Conservation (phyloP, 2,797 vertebrate species). For the Chromobotia macracanthus region DNA sequence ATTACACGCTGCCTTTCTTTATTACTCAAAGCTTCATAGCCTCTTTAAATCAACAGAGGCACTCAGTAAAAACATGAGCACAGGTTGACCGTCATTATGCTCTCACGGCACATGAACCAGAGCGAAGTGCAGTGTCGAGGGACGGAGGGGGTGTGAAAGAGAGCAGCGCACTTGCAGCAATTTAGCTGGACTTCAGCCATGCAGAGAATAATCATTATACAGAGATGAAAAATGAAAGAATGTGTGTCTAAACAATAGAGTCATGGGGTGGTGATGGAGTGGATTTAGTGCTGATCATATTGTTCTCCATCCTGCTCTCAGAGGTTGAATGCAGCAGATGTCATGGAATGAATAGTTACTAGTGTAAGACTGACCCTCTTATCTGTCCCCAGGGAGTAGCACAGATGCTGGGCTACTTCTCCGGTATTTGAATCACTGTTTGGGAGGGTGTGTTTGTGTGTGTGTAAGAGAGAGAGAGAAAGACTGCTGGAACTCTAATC, state of each 20-base stretch:
- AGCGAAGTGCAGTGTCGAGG: neutral
- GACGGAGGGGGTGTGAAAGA: slow-evolving; percentile 4
- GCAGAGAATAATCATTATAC: slow-evolving; percentile 32
- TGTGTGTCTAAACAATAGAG: slow-evolving; percentile 43
- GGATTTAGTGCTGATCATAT: slow-evolving; percentile 68
- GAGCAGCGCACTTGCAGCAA: slow-evolving; percentile 26
- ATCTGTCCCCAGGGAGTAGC: slow-evolving; percentile 69
- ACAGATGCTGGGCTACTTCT: slow-evolving; percentile 71
- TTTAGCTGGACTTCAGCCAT: slow-evolving; percentile 44
- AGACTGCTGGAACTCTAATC: slow-evolving; percentile 65
- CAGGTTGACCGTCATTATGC: slow-evolving; percentile 10
- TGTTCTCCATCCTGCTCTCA: slow-evolving; percentile 68
- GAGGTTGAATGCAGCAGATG: slow-evolving; percentile 73
- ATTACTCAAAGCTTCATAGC: neutral
- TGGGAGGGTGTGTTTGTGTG: slow-evolving; percentile 14
- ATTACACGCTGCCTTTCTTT: neutral
- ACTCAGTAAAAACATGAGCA: neutral
- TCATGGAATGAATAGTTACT: slow-evolving; percentile 73
- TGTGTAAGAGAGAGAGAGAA: slow-evolving; percentile 46
- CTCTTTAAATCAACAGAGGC: neutral
- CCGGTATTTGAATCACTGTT: slow-evolving; percentile 26
- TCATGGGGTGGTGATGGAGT: slow-evolving; percentile 60
- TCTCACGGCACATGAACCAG: neutral
- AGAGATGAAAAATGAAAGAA: slow-evolving; percentile 17
- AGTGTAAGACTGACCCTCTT: slow-evolving; percentile 72